These are phyloP conservation scores for Brachionus calyciflorus DNA, from an alignment of 1,140 invertebrate genomes.

Conservation along the genomic window DNA sequence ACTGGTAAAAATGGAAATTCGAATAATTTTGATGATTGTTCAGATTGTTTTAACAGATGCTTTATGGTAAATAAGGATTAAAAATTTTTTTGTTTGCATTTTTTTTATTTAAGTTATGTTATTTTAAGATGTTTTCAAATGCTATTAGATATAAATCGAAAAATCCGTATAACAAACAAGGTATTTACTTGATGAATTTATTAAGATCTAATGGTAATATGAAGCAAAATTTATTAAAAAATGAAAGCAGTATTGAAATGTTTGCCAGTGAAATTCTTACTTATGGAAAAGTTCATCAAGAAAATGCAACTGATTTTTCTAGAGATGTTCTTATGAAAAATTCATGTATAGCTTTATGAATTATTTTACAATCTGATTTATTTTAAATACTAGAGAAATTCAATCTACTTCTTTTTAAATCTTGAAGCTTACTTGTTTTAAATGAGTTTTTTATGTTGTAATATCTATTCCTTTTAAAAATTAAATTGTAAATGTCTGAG, in stretches of 20 bases:
- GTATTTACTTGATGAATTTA: slow-evolving; percentile 14
- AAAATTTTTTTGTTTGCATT: not conserved
- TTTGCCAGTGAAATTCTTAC: not conserved
- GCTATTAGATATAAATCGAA: slow-evolving; percentile 6
- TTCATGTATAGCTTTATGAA: too few relatives aligned
- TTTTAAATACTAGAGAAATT: too few relatives aligned
- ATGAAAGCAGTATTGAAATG: too few relatives aligned
- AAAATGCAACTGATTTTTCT: too few relatives aligned
- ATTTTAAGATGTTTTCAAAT: not conserved
- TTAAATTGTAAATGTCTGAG: too few relatives aligned
- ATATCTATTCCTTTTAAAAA: too few relatives aligned
- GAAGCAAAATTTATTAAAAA: not conserved
- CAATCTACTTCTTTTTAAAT: too few relatives aligned
- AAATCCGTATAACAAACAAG: slow-evolving; percentile 25
- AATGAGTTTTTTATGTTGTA: too few relatives aligned
- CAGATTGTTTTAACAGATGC: slow-evolving; percentile 30
- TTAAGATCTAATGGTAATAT: not conserved
- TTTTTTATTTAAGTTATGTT: not conserved
- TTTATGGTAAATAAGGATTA: slow-evolving; percentile 1
- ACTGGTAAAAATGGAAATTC: slow-evolving; percentile 32
- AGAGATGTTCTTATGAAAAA: too few relatives aligned
- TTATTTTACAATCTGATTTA: too few relatives aligned
- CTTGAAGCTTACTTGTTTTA: too few relatives aligned
- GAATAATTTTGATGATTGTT: slow-evolving; percentile 34
- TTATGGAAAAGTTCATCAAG: too few relatives aligned